These are phyloP conservation scores for Amiota mariae DNA, from an alignment of 2,888 invertebrate species.

Conservation along the genomic window DNA sequence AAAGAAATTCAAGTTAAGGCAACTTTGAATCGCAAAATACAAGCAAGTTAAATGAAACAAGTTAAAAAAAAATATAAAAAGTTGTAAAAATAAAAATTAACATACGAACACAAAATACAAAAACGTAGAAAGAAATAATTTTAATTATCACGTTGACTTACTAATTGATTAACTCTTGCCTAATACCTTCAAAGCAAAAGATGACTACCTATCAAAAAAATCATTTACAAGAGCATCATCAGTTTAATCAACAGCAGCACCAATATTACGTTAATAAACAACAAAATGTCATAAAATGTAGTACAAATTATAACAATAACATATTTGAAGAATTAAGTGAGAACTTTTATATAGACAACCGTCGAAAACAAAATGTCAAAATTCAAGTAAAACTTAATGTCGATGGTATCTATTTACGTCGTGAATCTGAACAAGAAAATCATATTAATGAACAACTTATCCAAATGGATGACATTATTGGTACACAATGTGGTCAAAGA, in stretches of 20 bases:
- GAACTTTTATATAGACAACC: slow-evolving; percentile 71
- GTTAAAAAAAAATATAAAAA: slow-evolving; percentile 26
- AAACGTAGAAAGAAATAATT: background rate
- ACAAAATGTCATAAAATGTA: background rate
- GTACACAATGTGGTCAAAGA: slow-evolving; percentile 79
- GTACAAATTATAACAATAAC: background rate
- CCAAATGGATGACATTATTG: slow-evolving; percentile 83
- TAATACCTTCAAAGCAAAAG: background rate
- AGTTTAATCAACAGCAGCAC: background rate
- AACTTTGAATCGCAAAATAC: background rate
- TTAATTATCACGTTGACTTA: background rate
- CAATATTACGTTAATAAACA: background rate
- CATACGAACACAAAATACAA: background rate
- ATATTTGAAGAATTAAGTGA: slow-evolving; percentile 50
- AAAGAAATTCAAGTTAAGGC: background rate
- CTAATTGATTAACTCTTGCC: background rate
- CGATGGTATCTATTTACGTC: slow-evolving; percentile 82
- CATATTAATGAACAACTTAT: slow-evolving; percentile 83
- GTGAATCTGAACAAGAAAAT: slow-evolving; percentile 79
- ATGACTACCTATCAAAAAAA: slow-evolving; percentile 4
- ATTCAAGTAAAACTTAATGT: slow-evolving; percentile 85
- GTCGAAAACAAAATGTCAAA: slow-evolving; percentile 85
- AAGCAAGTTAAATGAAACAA: background rate
- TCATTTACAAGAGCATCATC: background rate
- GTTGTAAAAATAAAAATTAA: background rate